Evolutionary conservation across 2,113 vertebrate species (phyloP).

Genomic region (Odobenus rosmarus): DNA sequence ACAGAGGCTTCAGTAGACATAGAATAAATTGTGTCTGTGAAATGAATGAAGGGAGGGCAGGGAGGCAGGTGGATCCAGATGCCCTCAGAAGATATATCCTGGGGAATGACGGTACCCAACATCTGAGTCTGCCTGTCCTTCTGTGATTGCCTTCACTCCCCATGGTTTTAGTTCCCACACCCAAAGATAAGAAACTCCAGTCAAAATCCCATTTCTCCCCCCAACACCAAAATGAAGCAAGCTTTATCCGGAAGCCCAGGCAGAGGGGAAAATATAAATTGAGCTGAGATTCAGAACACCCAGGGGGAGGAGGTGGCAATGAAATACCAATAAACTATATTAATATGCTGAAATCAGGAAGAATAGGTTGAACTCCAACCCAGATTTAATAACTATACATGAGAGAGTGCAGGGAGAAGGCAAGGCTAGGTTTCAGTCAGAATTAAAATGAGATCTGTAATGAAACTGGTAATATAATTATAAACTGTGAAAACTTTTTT

Average conservation of each 20-base stretch:
- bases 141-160: not conserved
- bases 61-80: not conserved
- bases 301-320: conserved; percentile 77
- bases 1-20: not conserved
- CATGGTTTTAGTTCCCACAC: not conserved
- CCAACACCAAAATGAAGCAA: conserved; percentile 54
- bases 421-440: conserved; percentile 75
- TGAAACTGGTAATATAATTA: conserved; percentile 85
- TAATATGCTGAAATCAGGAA: conserved; percentile 85
- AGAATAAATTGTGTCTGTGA: not conserved
- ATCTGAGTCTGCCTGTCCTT: not conserved
- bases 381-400: conserved; percentile 85
- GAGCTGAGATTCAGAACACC: conserved; percentile 82
- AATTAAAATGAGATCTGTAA: conserved; percentile 86
- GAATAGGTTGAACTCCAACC: conserved; percentile 86
- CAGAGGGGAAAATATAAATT: conserved; percentile 82
- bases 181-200: conserved; percentile 51
- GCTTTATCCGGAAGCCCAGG: conserved; percentile 60
- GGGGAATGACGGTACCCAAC: not conserved
- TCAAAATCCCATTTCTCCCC: not conserved
- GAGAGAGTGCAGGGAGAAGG: conserved; percentile 79
- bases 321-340: conserved; percentile 88
- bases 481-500: conserved; percentile 77
- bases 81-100: not conserved
- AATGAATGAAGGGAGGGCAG: not conserved